Conservation (phyloP, 2,888 invertebrate species). For the Agrenia bidenticulata region DNA sequence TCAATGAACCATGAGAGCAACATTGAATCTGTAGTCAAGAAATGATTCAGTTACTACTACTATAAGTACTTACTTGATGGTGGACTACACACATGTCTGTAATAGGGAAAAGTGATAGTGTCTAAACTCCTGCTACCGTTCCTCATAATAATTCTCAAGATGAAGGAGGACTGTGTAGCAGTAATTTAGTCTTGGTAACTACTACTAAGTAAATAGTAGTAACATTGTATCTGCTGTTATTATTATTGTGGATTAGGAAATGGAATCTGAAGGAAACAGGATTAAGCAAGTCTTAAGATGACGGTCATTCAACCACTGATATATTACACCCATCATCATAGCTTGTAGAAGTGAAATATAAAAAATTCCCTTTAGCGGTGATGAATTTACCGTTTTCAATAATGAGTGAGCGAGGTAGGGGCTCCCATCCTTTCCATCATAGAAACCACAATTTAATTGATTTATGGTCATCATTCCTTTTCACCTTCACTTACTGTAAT, state of each 20-base stretch:
- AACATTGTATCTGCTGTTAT: slow-evolving; percentile 16
- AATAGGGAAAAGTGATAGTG: slow-evolving; percentile 12
- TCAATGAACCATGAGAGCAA: slow-evolving; percentile 50
- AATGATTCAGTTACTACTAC: background rate
- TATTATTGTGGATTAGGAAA: slow-evolving; percentile 37
- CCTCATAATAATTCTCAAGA: too few species aligned
- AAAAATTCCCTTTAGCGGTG: slow-evolving; percentile 27
- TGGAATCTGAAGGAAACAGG: slow-evolving; percentile 46
- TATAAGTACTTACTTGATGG: background rate
- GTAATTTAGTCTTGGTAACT: too few species aligned
- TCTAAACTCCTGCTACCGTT: background rate
- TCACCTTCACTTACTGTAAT: background rate
- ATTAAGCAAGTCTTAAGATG: slow-evolving; percentile 42
- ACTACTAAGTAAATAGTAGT: background rate
- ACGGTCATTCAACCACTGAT: slow-evolving; percentile 53
- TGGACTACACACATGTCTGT: background rate
- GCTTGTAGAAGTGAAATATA: slow-evolving; percentile 30
- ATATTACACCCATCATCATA: background rate
- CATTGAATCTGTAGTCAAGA: background rate
- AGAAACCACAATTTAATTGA: slow-evolving; percentile 24
- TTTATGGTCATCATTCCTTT: slow-evolving; percentile 11
- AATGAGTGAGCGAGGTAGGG: slow-evolving; percentile 15
- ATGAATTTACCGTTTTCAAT: slow-evolving; percentile 44
- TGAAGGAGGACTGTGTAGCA: too few species aligned
- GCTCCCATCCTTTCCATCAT: slow-evolving; percentile 8